A percentile compares a stretch with the other conserved stretches of the same genome.
Conservation (phyloP, 2,888 invertebrate genomes). For the Plagodis dolabraria region DNA sequence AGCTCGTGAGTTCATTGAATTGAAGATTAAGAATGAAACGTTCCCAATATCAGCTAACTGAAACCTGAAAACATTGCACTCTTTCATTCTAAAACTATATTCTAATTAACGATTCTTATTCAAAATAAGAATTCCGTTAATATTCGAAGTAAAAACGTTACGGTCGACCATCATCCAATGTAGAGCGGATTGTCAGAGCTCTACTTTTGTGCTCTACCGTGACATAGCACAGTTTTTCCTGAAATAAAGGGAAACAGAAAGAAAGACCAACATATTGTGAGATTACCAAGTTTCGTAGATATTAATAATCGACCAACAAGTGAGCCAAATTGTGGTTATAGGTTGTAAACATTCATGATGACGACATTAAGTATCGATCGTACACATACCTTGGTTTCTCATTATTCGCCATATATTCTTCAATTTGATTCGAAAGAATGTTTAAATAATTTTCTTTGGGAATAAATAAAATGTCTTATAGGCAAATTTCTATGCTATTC, state of each 20-base stretch:
- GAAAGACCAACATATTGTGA: neutral
- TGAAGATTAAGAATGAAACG: slow-evolving; percentile 2
- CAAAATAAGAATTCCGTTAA: slow-evolving; percentile 77
- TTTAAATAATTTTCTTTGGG: slow-evolving; percentile 43
- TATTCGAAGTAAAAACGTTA: slow-evolving; percentile 80
- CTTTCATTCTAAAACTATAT: too few relatives aligned
- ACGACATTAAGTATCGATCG: slow-evolving; percentile 75
- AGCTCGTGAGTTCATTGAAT: slow-evolving; percentile 10
- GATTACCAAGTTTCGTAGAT: neutral
- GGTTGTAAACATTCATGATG: slow-evolving; percentile 49
- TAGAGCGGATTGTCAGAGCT: neutral
- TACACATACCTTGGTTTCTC: slow-evolving; percentile 53
- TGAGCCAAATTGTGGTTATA: slow-evolving; percentile 56
- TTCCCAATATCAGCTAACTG: neutral
- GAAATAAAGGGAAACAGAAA: neutral
- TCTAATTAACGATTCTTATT: slow-evolving; percentile 52
- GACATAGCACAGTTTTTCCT: slow-evolving; percentile 15
- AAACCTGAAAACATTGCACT: neutral
- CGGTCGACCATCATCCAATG: neutral
- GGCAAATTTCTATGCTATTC: too few relatives aligned
- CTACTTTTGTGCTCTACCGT: neutral
- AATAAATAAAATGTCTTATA: slow-evolving; percentile 43
- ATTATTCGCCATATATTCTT: slow-evolving; percentile 68
- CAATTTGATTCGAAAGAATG: slow-evolving; percentile 41
- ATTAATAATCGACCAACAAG: slow-evolving; percentile 3